phyloP scores from a whole-genome alignment of 2,888 invertebrate species.

The Drosophila hamatofila region DNA sequence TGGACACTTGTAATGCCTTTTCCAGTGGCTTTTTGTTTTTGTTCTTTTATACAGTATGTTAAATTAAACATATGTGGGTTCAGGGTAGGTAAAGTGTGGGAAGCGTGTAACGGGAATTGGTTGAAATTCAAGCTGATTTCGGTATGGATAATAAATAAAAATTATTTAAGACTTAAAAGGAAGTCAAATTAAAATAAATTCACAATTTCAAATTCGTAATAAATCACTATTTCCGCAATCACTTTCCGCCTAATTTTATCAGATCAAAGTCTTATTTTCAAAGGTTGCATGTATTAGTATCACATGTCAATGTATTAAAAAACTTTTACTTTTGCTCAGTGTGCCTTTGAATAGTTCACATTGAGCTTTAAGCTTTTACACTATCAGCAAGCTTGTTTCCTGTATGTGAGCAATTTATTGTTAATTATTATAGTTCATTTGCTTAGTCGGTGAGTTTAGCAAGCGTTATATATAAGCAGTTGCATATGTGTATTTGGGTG shows the following conservation, averaged over 20 bases:
- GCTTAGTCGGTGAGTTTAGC: not conserved
- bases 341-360: no score
- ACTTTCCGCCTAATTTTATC: no score
- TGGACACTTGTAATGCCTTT: conserved; percentile 26
- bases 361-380: not conserved
- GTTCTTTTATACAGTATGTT: not conserved
- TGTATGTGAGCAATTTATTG: not conserved
- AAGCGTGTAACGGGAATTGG: not conserved
- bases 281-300: not conserved
- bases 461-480: no score
- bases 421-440: not conserved
- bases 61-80: not conserved
- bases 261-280: not conserved
- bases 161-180: not conserved
- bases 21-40: not conserved
- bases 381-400: not conserved
- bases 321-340: not conserved
- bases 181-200: not conserved
- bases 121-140: not conserved
- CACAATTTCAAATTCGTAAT: not conserved
- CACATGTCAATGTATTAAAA: not conserved
- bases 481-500: not conserved
- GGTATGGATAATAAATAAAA: not conserved
- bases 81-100: not conserved
- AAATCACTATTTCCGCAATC: not conserved